These are phyloP conservation scores for Alfaro cultratus DNA, from an alignment of 2,797 vertebrate species.

Conservation along the genomic window DNA sequence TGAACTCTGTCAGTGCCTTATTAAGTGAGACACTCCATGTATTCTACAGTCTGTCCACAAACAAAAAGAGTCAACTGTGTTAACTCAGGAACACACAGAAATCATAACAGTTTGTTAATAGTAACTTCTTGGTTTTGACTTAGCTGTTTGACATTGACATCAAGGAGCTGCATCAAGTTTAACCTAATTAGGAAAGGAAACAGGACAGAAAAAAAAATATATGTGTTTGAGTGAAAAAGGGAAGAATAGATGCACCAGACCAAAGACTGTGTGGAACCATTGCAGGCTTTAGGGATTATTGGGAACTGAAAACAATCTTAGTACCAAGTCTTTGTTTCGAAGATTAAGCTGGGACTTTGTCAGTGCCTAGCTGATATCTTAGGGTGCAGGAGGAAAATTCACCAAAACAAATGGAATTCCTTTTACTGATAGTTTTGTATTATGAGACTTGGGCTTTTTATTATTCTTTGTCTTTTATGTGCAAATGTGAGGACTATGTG, in stretches of 20 bases:
- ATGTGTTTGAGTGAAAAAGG: constrained; percentile 56
- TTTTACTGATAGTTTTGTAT: constrained; percentile 59
- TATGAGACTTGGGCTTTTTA: constrained; percentile 39
- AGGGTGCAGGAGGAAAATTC: constrained; percentile 9
- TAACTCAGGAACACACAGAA: constrained; percentile 73
- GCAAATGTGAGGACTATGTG: constrained; percentile 43
- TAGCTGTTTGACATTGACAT: constrained; percentile 42
- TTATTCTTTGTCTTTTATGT: constrained; percentile 36
- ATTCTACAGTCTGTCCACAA: constrained; percentile 57
- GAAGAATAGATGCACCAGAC: constrained; percentile 41
- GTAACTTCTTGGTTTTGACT: constrained; percentile 41
- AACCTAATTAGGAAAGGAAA: constrained; percentile 28
- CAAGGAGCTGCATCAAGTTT: constrained; percentile 39
- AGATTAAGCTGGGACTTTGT: constrained; percentile 28
- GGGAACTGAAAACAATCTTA: constrained; percentile 31
- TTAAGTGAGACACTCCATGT: constrained; percentile 67
- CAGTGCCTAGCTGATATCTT: constrained; percentile 37
- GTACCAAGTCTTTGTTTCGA: constrained; percentile 22
- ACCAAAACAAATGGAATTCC: constrained; percentile 57
- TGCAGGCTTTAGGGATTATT: constrained; percentile 33
- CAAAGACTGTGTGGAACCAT: constrained; percentile 49
- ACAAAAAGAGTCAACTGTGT: constrained; percentile 49
- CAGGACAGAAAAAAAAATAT: constrained; percentile 30
- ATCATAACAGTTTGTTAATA: constrained; percentile 56
- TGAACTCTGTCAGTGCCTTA: constrained; percentile 84